Evolutionary conservation across 2,888 invertebrate genomes (phyloP).

Genomic region (Hemistola chrysoprasaria): DNA sequence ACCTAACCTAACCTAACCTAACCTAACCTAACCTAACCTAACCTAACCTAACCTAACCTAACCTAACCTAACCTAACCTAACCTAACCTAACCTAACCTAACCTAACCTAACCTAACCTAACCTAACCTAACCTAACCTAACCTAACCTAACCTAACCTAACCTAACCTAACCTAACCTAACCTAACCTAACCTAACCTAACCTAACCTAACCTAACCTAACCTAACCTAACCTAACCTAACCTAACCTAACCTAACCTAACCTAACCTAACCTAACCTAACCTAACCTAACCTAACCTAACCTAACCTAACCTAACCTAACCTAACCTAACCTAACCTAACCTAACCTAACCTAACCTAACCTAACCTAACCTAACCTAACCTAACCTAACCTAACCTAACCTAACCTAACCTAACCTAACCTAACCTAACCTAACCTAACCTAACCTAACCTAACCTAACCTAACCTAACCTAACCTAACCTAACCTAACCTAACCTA

Average conservation of each 20-base stretch:
- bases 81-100: slow-evolving; percentile 2
- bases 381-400: slow-evolving; percentile 2
- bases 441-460: slow-evolving; percentile 2
- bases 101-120: slow-evolving; percentile 2
- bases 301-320: slow-evolving; percentile 2
- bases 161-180: slow-evolving; percentile 2
- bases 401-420: slow-evolving; percentile 2
- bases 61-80: slow-evolving; percentile 2
- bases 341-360: slow-evolving; percentile 2
- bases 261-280: slow-evolving; percentile 2
- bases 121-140: slow-evolving; percentile 2
- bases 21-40: slow-evolving; percentile 2
- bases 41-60: slow-evolving; percentile 2
- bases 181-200: slow-evolving; percentile 2
- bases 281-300: slow-evolving; percentile 2
- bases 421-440: slow-evolving; percentile 2
- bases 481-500: slow-evolving; percentile 2
- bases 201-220: slow-evolving; percentile 2
- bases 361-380: slow-evolving; percentile 2
- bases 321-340: slow-evolving; percentile 2
- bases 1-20: slow-evolving; percentile 2
- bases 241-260: slow-evolving; percentile 2
- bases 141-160: slow-evolving; percentile 2
- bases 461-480: slow-evolving; percentile 2
- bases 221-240: slow-evolving; percentile 2